Percentiles rank a stretch among this genome's conserved stretches.
Conservation (phyloP, 2,113 vertebrate species). For the Callospermophilus lateralis region DNA sequence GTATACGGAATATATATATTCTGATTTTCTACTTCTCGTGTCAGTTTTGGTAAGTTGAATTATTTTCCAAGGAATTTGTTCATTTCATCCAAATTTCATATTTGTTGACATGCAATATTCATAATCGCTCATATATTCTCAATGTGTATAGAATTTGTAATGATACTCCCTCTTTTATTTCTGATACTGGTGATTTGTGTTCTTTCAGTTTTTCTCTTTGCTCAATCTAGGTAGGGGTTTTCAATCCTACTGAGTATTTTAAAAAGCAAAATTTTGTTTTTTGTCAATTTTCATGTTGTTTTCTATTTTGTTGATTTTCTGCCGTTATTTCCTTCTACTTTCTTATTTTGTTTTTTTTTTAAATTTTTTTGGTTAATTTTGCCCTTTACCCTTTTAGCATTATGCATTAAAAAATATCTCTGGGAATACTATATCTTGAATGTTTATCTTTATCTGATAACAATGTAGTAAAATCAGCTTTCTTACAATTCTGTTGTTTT, state of each 20-base stretch:
- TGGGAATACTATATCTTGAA: no score
- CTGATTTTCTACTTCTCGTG: background rate
- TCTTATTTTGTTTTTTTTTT: background rate
- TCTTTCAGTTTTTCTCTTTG: slow-evolving; percentile 30
- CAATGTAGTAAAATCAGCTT: no score
- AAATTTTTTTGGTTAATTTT: background rate
- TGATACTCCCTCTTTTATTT: background rate
- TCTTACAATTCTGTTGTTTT: no score
- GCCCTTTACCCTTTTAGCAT: no score
- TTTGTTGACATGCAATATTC: background rate
- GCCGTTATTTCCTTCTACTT: background rate
- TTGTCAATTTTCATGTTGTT: slow-evolving; percentile 35
- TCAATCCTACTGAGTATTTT: background rate
- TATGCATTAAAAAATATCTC: no score
- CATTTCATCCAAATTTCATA: background rate
- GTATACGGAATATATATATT: background rate
- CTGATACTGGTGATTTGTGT: background rate
- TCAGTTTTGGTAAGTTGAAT: background rate
- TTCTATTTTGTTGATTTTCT: slow-evolving; percentile 39
- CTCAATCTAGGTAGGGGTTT: background rate
- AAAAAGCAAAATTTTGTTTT: background rate
- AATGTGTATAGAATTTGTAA: background rate
- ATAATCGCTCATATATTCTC: background rate
- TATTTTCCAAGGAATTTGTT: background rate
- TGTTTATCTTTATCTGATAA: no score